Evolutionary conservation across 2,797 vertebrate genomes (phyloP).

Genomic region (Coracias cyanogaster): DNA sequence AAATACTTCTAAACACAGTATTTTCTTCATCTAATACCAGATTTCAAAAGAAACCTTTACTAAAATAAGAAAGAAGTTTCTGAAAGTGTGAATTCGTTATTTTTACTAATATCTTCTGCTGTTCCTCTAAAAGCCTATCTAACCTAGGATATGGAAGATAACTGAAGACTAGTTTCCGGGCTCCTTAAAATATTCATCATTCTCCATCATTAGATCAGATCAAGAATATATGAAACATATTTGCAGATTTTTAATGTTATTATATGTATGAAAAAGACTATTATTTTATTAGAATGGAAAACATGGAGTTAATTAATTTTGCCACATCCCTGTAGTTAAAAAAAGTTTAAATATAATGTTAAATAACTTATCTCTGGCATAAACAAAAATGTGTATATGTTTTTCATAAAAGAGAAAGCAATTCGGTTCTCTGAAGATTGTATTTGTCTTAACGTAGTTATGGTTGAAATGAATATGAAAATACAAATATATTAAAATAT

Average conservation of each 20-base stretch:
- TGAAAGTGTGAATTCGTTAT: not conserved
- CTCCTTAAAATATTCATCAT: not conserved
- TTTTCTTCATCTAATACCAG: not conserved
- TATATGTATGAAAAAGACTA: not conserved
- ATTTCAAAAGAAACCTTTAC: not conserved
- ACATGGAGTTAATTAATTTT: not conserved
- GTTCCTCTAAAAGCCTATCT: not conserved
- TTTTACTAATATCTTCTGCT: not conserved
- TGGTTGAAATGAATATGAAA: not conserved
- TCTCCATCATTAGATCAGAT: not conserved
- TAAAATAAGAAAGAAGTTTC: not conserved
- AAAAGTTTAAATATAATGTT: not conserved
- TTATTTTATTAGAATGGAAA: not conserved
- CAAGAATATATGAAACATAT: not conserved
- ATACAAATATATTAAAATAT: constrained; percentile 28
- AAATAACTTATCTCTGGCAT: not conserved
- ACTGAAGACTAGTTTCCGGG: not conserved
- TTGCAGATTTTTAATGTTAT: not conserved
- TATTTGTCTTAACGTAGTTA: not conserved
- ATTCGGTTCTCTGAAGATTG: not conserved
- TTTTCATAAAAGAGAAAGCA: not conserved
- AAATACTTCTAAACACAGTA: not conserved
- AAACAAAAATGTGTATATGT: not conserved
- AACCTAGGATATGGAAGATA: not conserved
- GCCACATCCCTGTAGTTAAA: not conserved